A percentile compares a stretch with the other conserved stretches of the same genome.
These are phyloP conservation scores for Philaenus spumarius DNA, from an alignment of 1,140 invertebrate genomes.

Conservation along the genomic window DNA sequence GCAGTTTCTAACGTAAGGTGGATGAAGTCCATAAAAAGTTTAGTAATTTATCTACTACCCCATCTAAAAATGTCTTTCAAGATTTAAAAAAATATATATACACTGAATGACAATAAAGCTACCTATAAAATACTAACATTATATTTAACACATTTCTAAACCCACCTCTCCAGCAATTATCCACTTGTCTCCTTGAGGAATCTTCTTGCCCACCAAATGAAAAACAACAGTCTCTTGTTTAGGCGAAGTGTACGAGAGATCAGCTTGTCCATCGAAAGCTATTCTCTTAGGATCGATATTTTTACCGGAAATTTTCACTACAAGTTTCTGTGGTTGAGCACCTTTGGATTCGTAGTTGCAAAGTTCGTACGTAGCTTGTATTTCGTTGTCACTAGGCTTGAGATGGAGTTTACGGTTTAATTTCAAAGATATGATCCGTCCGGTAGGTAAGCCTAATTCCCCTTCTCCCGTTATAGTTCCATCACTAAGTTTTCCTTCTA, in stretches of 20 bases:
- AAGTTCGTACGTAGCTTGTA: constrained; percentile 7
- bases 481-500: constrained; percentile 1
- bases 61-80: too few relatives aligned
- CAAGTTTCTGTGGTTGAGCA: constrained; percentile 16
- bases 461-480: neutral
- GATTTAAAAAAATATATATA: neutral
- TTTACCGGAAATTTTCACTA: constrained; percentile 20
- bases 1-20: too few relatives aligned
- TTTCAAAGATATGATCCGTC: neutral
- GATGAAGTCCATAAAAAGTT: too few relatives aligned
- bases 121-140: neutral
- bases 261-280: constrained; percentile 24
- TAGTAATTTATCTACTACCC: too few relatives aligned
- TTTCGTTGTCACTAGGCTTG: neutral
- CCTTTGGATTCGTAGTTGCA: neutral
- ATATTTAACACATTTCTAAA: neutral
- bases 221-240: constrained; percentile 19
- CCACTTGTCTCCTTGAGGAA: constrained; percentile 19
- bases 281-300: constrained; percentile 19
- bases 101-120: too few relatives aligned
- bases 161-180: constrained; percentile 17
- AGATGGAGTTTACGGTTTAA: neutral
- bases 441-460: constrained; percentile 14
- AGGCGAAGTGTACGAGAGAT: constrained; percentile 13
- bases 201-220: constrained; percentile 19